Conservation (phyloP, 2,113 vertebrate species). For the Chunga burmeisteri region DNA sequence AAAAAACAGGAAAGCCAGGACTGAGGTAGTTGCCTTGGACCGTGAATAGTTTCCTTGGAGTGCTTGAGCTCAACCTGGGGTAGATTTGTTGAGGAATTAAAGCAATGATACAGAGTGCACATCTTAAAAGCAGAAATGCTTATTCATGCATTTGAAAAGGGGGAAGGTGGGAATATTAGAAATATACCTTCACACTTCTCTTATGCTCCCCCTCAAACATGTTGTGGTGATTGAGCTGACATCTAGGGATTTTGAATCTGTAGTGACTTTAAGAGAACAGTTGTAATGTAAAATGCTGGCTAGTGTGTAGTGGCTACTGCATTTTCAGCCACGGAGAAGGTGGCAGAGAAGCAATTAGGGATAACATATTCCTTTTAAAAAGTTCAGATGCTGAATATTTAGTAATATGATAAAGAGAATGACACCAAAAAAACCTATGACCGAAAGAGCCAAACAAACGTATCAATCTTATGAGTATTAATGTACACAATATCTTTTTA, state of each 20-base stretch:
- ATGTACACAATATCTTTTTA: neutral
- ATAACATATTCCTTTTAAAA: neutral
- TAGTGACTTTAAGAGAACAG: neutral
- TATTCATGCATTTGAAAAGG: neutral
- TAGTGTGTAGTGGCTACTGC: neutral
- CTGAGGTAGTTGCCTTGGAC: neutral
- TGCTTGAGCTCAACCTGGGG: neutral
- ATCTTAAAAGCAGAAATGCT: neutral
- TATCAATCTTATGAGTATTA: neutral
- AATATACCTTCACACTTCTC: neutral
- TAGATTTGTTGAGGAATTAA: neutral
- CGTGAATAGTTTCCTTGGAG: neutral
- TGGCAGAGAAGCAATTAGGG: neutral
- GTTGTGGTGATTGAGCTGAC: fast-evolving
- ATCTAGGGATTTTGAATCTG: neutral
- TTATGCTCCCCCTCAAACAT: fast-evolving
- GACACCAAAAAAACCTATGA: neutral
- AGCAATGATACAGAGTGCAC: neutral
- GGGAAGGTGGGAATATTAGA: neutral
- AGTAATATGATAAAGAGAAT: neutral
- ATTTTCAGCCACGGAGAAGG: neutral
- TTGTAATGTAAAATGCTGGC: neutral
- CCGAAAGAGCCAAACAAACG: neutral
- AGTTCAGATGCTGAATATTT: neutral
- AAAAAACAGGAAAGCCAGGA: neutral